Evolutionary conservation across 2,888 invertebrate genomes (phyloP), one percentile per base, ranked within the genome.

Genomic region (Campoplex capitator): DNA sequence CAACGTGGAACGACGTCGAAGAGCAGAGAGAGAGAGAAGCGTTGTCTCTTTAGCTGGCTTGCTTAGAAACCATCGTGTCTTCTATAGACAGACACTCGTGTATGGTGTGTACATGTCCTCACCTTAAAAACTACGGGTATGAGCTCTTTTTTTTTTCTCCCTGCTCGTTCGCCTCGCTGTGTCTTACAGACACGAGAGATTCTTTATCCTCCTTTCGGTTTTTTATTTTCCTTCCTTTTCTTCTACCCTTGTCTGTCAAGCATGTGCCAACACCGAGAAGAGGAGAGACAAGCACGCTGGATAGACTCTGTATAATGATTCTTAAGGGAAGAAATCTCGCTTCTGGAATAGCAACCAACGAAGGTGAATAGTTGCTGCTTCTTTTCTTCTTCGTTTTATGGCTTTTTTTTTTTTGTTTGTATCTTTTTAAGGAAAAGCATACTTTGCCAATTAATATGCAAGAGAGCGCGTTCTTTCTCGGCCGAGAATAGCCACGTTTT

Each of bases 381-480:
- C 23, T 23, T 32, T 71, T 71, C 71, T 71, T 70, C 48, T 32
- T 18, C 71, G 48, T 48, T 67, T 51, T 68, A n/a, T 79, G 2
- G 56, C 35, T 70, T 82, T 83, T 54, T 79, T 73, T 73, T 51
- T 75, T 48, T 4, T 6, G 38, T 38, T 4, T 6, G 38, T 38
- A 38, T 80, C 83, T 77, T 48, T 71, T 77, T 13, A 70, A 70
- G 62, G 32, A 32, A 67, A 18, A 38, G 42, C 32, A 45, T 13
- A 54, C 75, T 42, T 51, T 28, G 62, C 58, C 65, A 79, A 87
- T 87, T 85, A 87, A 85, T 85, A 87, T 87, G 83, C 87, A 85
- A 54, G 83, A 83, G 65, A 38, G 65, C 51, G 54, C 86, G 38
- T 62, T 83, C 48, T 23, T 71, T 75, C 76, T 71, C 71, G 73